Conservation (phyloP, 1,140 invertebrate genomes). For the Pseudoatta argentina region DNA sequence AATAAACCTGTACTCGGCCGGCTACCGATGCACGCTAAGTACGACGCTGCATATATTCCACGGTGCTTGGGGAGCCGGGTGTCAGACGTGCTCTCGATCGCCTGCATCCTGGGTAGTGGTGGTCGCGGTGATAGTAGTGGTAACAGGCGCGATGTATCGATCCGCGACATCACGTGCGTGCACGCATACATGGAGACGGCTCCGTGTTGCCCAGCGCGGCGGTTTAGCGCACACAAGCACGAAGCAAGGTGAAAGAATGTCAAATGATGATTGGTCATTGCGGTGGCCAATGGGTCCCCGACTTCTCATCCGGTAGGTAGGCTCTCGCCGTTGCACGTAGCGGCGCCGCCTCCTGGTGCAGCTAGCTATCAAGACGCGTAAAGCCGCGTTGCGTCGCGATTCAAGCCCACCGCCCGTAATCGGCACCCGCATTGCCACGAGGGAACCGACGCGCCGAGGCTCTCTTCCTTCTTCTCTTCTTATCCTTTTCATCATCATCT, state of each 20-base stretch:
- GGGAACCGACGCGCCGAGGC: slow-evolving; percentile 6
- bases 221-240: slow-evolving; percentile 60
- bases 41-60: slow-evolving; percentile 38
- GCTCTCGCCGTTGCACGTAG: slow-evolving; percentile 72
- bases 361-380: slow-evolving; percentile 69
- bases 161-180: slow-evolving; percentile 31
- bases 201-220: slow-evolving; percentile 8
- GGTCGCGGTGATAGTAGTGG: neutral
- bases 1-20: slow-evolving; percentile 57
- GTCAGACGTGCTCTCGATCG: slow-evolving; percentile 54
- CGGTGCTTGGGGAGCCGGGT: neutral
- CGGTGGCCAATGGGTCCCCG: slow-evolving; percentile 83
- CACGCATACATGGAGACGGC: slow-evolving; percentile 30
- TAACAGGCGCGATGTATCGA: neutral
- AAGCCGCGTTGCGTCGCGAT: slow-evolving; percentile 66
- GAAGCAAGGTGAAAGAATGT: slow-evolving; percentile 82
- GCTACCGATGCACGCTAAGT: slow-evolving; percentile 55
- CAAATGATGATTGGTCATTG: slow-evolving; percentile 86
- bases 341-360: slow-evolving; percentile 83
- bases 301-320: slow-evolving; percentile 79
- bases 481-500: slow-evolving; percentile 12
- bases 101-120: slow-evolving; percentile 23
- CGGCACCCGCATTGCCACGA: slow-evolving; percentile 52
- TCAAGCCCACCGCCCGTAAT: slow-evolving; percentile 49
- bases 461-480: slow-evolving; percentile 21